A percentile compares a stretch with the other conserved stretches of the same genome.
phyloP scores from a whole-genome alignment of 2,888 invertebrate genomes.

The Eupeodes luniger region DNA sequence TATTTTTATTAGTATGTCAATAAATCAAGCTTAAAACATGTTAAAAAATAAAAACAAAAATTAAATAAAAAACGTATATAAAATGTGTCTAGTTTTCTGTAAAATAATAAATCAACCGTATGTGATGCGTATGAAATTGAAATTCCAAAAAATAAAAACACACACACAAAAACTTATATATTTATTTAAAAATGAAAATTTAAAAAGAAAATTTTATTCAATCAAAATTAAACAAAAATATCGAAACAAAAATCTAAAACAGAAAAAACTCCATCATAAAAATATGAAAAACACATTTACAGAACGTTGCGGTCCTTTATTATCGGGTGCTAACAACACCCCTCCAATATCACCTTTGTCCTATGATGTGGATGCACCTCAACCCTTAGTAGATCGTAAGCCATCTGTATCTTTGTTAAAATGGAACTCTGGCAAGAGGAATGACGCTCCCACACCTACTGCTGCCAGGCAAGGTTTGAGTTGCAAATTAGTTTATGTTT shows the following conservation, averaged over 20 bases:
- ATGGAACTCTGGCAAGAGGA: constrained; percentile 83
- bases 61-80: constrained; percentile 15
- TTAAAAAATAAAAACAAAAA: background rate
- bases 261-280: constrained; percentile 63
- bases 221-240: constrained; percentile 32
- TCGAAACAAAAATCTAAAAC: constrained; percentile 32
- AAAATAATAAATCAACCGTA: constrained; percentile 63
- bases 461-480: constrained; percentile 86
- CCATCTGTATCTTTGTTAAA: constrained; percentile 87
- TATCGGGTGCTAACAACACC: constrained; percentile 85
- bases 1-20: background rate
- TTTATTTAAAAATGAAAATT: constrained; percentile 14
- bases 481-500: constrained; percentile 77
- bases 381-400: constrained; percentile 89
- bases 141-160: constrained; percentile 34
- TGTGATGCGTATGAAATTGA: constrained; percentile 53
- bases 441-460: constrained; percentile 81
- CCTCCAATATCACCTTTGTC: constrained; percentile 86
- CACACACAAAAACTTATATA: constrained; percentile 37
- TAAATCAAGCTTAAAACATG: background rate
- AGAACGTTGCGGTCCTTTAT: constrained; percentile 90
- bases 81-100: constrained; percentile 82
- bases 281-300: constrained; percentile 78
- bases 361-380: constrained; percentile 89
- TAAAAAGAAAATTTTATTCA: constrained; percentile 15